Percentiles rank a stretch among this genome's conserved stretches.
Conservation (phyloP, 2,113 vertebrate genomes). For the Carassius gibelio region DNA sequence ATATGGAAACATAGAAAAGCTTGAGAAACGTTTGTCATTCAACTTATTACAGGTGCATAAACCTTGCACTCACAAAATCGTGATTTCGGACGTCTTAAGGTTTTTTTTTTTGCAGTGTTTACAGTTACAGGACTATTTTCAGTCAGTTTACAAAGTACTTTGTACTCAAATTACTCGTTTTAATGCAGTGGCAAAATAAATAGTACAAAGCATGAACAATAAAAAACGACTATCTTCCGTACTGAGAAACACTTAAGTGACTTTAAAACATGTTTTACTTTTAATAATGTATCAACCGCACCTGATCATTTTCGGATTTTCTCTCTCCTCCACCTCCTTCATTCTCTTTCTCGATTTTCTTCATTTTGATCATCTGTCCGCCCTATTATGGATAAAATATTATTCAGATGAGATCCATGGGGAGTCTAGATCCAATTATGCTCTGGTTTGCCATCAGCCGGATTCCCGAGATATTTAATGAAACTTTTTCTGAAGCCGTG, state of each 20-base stretch:
- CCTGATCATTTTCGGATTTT: conserved; percentile 66
- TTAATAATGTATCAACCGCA: conserved; percentile 34
- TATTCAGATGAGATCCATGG: neutral
- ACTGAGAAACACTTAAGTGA: too few species aligned
- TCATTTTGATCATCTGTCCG: conserved; percentile 44
- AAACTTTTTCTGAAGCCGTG: neutral
- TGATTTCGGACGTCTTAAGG: neutral
- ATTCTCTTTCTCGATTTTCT: conserved; percentile 46
- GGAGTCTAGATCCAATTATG: neutral
- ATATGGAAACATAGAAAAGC: neutral
- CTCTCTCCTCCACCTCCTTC: conserved; percentile 41
- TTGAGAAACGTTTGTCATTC: neutral
- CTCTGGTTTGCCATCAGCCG: neutral
- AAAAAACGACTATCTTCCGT: neutral
- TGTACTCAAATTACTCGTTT: neutral
- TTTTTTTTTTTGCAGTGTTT: neutral
- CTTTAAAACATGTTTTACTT: neutral
- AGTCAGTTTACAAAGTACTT: neutral
- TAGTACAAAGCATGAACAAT: neutral
- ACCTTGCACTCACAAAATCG: neutral
- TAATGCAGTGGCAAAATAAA: neutral
- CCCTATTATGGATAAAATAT: neutral
- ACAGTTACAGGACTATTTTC: neutral
- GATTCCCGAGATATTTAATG: neutral
- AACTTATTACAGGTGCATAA: neutral